Evolutionary conservation across 2,888 invertebrate genomes (phyloP).

Genomic region (Metellina segmentata): DNA sequence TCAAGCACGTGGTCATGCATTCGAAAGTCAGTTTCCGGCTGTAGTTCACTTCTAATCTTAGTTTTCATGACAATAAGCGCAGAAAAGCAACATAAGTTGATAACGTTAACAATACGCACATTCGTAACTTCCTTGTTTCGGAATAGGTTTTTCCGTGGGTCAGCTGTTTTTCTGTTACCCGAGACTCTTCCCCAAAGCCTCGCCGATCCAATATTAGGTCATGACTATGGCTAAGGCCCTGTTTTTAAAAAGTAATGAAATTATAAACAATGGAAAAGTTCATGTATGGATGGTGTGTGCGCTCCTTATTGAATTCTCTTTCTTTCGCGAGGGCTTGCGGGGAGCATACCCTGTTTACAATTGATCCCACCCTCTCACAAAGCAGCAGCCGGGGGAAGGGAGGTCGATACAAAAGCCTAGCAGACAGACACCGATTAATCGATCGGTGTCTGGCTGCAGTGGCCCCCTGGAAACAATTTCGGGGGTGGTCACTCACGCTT

Average conservation of each 20-base stretch:
- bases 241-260: neutral
- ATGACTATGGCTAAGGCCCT: neutral
- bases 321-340: neutral
- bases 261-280: neutral
- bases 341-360: conserved; percentile 37
- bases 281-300: neutral
- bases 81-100: too few relatives aligned
- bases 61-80: too few relatives aligned
- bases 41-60: too few relatives aligned
- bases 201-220: neutral
- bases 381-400: conserved; percentile 14
- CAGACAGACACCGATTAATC: conserved; percentile 68
- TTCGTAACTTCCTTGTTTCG: too few relatives aligned
- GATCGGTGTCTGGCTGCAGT: conserved; percentile 40
- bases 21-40: too few relatives aligned
- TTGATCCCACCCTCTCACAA: neutral
- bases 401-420: conserved; percentile 51
- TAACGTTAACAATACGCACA: too few relatives aligned
- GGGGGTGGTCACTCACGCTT: conserved; percentile 41
- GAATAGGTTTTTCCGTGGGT: neutral
- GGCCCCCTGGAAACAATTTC: conserved; percentile 44
- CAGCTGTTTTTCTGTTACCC: neutral
- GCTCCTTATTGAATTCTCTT: neutral
- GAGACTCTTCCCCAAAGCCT: neutral
- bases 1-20: too few relatives aligned